A percentile compares a stretch with the other conserved stretches of the same genome.
These are phyloP conservation scores for Colostygia pectinataria DNA, from an alignment of 2,888 invertebrate genomes.

Conservation along the genomic window DNA sequence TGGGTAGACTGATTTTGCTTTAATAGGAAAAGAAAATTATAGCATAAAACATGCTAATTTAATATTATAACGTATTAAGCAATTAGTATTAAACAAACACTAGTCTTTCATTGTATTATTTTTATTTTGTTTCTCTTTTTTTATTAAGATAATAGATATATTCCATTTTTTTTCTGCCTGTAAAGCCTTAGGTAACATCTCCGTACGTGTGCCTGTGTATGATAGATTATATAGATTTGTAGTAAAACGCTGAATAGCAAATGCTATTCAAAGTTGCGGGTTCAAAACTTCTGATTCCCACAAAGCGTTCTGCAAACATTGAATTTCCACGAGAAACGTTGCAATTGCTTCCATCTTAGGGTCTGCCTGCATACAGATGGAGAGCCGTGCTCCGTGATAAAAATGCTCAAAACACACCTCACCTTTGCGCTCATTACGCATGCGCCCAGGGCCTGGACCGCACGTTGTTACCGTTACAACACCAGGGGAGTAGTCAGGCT, in stretches of 20 bases:
- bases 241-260: neutral
- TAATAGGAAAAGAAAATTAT: too few relatives aligned
- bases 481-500: constrained; percentile 7
- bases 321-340: constrained; percentile 25
- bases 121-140: too few relatives aligned
- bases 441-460: constrained; percentile 41
- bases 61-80: too few relatives aligned
- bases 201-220: too few relatives aligned
- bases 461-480: constrained; percentile 34
- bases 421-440: constrained; percentile 45
- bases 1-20: too few relatives aligned
- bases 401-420: constrained; percentile 43
- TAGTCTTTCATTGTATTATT: too few relatives aligned
- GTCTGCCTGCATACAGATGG: constrained; percentile 39
- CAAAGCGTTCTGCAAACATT: constrained; percentile 15
- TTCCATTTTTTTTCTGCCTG: too few relatives aligned
- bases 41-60: too few relatives aligned
- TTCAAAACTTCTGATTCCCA: constrained; percentile 8
- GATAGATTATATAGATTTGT: too few relatives aligned
- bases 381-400: constrained; percentile 44
- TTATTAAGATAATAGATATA: too few relatives aligned
- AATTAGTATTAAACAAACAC: too few relatives aligned
- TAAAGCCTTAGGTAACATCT: too few relatives aligned
- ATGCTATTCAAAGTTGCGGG: neutral
- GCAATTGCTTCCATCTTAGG: constrained; percentile 27